Evolutionary conservation across 2,113 vertebrate species (phyloP), one percentile per base, ranked within the genome.

Genomic region (Scortum barcoo): DNA sequence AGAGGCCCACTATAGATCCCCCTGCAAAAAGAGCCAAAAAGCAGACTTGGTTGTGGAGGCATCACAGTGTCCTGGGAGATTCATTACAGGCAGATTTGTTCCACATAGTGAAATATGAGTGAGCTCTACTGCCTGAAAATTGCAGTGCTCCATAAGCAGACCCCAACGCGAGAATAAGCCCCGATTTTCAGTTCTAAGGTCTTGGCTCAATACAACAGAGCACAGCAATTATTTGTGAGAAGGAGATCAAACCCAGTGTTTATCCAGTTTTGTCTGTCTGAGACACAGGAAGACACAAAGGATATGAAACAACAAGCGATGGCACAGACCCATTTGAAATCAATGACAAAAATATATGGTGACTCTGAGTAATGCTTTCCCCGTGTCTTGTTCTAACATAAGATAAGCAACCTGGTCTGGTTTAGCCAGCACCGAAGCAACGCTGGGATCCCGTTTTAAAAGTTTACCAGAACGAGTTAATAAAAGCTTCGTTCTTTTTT

Each of bases 41-140:
- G 70, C 80, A 80, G 83, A 62, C 62, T 86, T 8, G 28, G 84
- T 87, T 85, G 74, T 86, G 46, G 72, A 90, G 86, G 60, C 87
- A 87, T 86, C 80, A 80, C 83, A 80, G 87, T 54, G 89, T 91
- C 91, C 90, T 87, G 70, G 73, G 81, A 92, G 89, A 92, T 91
- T 93, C 86, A 92, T 92, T 91, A 92, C 89, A 82, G 91, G 76
- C 72, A 86, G 83, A 90, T 82, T 91, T 90, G 80, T 93, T 93
- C 87, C 90, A 92, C 88, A 84, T 88, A 92, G 88, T 91, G 90
- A 92, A 92, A 93, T 91, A 92, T 81, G 90, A 92, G 87, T 84
- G 89, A 89, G 86, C 80, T 79, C 75, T 26, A 65, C 78, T 87
- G 88, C 76, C 75, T 91, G 85, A 88, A 92, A 89, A 90, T 90